phyloP scores from a whole-genome alignment of 2,113 vertebrate species.

The Megaceryle torquata region DNA sequence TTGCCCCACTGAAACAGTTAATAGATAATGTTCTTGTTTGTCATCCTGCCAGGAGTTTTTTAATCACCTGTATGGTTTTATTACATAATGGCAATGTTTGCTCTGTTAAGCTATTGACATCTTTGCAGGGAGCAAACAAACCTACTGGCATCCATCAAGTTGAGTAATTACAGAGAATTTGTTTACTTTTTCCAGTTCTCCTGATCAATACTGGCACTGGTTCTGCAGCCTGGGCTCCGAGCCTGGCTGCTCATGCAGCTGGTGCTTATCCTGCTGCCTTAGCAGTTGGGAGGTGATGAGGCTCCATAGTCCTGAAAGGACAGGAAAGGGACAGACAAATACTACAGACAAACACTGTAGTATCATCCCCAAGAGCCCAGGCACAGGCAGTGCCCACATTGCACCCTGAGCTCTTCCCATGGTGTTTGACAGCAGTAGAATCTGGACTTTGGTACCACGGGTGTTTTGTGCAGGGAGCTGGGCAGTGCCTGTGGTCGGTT shows the following conservation, averaged over 20 bases:
- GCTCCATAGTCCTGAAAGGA: background rate
- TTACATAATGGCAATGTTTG: conserved; percentile 21
- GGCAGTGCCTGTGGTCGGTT: background rate
- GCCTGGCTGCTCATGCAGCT: background rate
- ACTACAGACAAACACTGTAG: background rate
- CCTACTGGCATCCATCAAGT: conserved; percentile 40
- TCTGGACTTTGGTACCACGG: background rate
- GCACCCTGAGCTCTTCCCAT: background rate
- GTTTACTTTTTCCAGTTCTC: conserved; percentile 36
- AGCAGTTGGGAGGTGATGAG: background rate
- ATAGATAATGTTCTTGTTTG: background rate
- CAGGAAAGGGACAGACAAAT: background rate
- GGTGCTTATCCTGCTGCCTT: background rate
- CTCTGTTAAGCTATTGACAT: conserved; percentile 22
- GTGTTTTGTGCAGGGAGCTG: background rate
- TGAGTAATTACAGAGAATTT: conserved; percentile 42
- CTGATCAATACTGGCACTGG: conserved; percentile 23
- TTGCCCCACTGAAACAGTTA: conserved; percentile 29
- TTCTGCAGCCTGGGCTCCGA: background rate
- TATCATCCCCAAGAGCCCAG: background rate
- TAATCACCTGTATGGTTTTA: conserved; percentile 39
- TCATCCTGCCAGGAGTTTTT: conserved; percentile 3
- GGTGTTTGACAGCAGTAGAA: background rate
- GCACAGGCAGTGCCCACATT: background rate
- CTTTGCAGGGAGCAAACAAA: conserved; percentile 47